Base-by-base conservation (phyloP, 2,888 invertebrate species). In the Zaprionus bogoriensis region DNA sequence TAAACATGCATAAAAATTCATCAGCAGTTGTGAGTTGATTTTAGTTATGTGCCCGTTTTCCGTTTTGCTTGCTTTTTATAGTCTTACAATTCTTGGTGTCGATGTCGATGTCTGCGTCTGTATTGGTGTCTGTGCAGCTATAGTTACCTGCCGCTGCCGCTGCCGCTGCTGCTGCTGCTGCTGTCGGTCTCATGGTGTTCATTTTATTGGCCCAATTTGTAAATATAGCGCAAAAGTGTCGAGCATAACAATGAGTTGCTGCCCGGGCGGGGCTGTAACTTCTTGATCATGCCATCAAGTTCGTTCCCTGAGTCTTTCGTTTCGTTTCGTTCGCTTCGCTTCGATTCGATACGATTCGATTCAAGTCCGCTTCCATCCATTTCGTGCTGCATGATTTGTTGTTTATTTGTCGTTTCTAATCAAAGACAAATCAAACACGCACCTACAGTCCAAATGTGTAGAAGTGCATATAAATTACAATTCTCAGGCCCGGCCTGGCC, bases 191-290 rank as follows among this genome's bases (percentile, higher is more conserved):
- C 55, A 53, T 80, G 75, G 85, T 85, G 83, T 82, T 82, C 75
- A 68, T 85, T 83, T 83, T 85, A 82, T 82, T 82, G 82, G 80
- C 86, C 86, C 71, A 82, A 82, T 85, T 83, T 83, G 86, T 85
- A 74, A 82, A 83, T 80, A 85, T 80, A 80, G 80, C 82, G 63
- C 76, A 74, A 69, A 78, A 83, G 78, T 82, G 82, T 80, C 60
- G 80, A 71, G 82, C 86, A 82, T 82, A 78, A 73, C 74, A 82
- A 82, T 85, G 83, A 85, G 79, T 36, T 46, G 58, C n/a, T 50
- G 9, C 25, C 36, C 20, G 45, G 47, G 30, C 28, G 42, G 45
- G 47, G 30, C 28, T 45, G 50, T 48, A 51, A 51, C 60, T 62
- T 74, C 64, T 61, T 67, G 62, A 63, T 38, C 32, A 36, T 36